phyloP scores from a whole-genome alignment of 2,888 invertebrate species.

The Stratiomys singularior region DNA sequence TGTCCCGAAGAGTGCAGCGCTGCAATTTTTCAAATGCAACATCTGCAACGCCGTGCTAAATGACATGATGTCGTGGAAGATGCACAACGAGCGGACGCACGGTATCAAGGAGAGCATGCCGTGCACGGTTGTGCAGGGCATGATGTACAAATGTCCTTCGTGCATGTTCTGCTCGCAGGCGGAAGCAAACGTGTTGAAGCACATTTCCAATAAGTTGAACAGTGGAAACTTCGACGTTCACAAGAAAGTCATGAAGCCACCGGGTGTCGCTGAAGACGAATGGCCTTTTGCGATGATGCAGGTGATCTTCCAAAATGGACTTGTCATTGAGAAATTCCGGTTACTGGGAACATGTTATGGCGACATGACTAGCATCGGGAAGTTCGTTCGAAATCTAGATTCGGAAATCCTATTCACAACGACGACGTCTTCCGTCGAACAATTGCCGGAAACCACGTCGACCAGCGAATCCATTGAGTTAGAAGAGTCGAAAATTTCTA shows the following conservation, averaged over 20 bases:
- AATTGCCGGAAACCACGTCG: no score
- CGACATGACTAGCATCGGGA: slow-evolving; percentile 53
- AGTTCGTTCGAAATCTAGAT: slow-evolving; percentile 43
- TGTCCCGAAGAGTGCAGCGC: not conserved
- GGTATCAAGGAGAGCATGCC: not conserved
- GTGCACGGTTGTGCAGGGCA: slow-evolving; percentile 53
- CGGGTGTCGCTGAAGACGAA: slow-evolving; percentile 45
- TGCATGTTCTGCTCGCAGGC: slow-evolving; percentile 64
- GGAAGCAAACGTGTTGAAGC: slow-evolving; percentile 61
- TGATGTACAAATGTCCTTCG: slow-evolving; percentile 66
- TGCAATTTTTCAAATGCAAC: slow-evolving; percentile 17
- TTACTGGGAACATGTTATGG: slow-evolving; percentile 55
- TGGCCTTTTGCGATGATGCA: slow-evolving; percentile 53
- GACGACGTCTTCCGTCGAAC: no score
- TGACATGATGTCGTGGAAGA: slow-evolving; percentile 1
- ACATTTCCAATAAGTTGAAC: slow-evolving; percentile 59
- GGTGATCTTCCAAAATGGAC: slow-evolving; percentile 60
- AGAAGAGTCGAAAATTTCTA: no score
- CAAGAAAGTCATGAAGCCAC: slow-evolving; percentile 54
- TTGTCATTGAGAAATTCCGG: slow-evolving; percentile 58
- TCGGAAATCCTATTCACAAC: no score
- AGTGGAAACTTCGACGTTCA: slow-evolving; percentile 55
- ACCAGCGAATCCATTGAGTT: no score
- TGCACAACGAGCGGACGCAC: not conserved
- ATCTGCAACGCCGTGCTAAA: not conserved